Evolutionary conservation across 2,113 vertebrate species (phyloP).

Genomic region (Vulpes lagopus): DNA sequence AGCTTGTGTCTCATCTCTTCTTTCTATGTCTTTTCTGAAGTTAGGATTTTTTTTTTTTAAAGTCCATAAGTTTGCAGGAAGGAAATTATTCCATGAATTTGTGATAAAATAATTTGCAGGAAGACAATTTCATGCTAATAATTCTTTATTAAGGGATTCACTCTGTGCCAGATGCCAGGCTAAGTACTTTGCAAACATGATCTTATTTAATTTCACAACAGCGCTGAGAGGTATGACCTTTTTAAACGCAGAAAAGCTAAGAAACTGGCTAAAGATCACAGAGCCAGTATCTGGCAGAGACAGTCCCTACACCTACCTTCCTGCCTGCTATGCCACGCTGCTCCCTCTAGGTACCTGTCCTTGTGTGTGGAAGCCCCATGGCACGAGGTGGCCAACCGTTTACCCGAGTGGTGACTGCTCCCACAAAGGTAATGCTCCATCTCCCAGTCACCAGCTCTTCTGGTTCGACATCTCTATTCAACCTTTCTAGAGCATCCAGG

Average conservation of each 20-base stretch:
- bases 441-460: not conserved
- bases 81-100: not conserved
- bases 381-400: not conserved
- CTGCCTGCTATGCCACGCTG: fast-evolving
- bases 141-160: not conserved
- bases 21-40: not conserved
- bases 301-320: not conserved
- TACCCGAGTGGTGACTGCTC: not conserved
- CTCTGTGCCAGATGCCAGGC: not conserved
- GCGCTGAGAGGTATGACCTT: not conserved
- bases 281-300: not conserved
- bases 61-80: not conserved
- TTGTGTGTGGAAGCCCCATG: not conserved
- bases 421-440: fast-evolving
- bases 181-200: not conserved
- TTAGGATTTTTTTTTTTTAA: not conserved
- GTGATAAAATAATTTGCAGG: not conserved
- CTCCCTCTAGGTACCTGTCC: not conserved
- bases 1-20: not conserved
- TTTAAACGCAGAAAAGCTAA: not conserved
- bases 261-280: not conserved
- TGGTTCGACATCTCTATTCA: not conserved
- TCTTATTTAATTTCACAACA: not conserved
- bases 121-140: slow-evolving; percentile 25
- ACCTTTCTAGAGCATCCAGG: not conserved